Evolutionary conservation across 2,113 vertebrate genomes (phyloP), one percentile per base, ranked within the genome.

Genomic region (Trachemys scripta): DNA sequence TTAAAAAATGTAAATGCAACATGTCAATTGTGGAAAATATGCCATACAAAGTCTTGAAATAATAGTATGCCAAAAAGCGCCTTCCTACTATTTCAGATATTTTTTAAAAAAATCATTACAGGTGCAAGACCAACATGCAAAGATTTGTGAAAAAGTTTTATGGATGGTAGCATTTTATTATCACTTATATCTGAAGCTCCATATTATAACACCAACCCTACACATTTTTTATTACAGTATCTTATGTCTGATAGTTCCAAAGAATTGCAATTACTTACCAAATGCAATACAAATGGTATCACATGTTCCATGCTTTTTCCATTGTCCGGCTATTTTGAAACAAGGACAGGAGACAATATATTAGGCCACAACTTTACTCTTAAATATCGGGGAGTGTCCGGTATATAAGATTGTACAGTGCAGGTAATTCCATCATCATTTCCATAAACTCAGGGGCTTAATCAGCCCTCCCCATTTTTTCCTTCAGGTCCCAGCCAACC

Each of bases 201-300:
- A 45, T 87, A 16, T 75, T 75, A 59, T 85, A 90, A 53, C 27
- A 86, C 27, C 27, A 85, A 85, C 72, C 5, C 35, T 54, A 5
- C 0, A 0, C 81, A 42, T 45, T 84, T 72, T 3, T 56, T 85
- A 81, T 80, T 87, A 31, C 24, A 89, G 49, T 7, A 85, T 81
- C 87, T 95, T 94, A 45, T 84, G n/a, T 24, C 49, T 84, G 75
- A 20, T 90, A 51, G 49, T 45, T 90, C 88, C 92, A 96, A 95
- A 90, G 81, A 25, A 82, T 65, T 54, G 6, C 54, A 90, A 85
- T 89, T 87, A 38, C 45, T 54, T 56, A 27, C 84, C 80, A 92
- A 84, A 72, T 50, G 51, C 69, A 85, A 93, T 84, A 80, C 45
- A 80, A 50, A 83, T 27, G 75, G 19, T 45, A 6, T 14, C 6